Percentiles rank a stretch among this genome's conserved stretches.
Evolutionary conservation across 1,140 invertebrate species (phyloP).

Genomic region (Batillaria attramentaria): DNA sequence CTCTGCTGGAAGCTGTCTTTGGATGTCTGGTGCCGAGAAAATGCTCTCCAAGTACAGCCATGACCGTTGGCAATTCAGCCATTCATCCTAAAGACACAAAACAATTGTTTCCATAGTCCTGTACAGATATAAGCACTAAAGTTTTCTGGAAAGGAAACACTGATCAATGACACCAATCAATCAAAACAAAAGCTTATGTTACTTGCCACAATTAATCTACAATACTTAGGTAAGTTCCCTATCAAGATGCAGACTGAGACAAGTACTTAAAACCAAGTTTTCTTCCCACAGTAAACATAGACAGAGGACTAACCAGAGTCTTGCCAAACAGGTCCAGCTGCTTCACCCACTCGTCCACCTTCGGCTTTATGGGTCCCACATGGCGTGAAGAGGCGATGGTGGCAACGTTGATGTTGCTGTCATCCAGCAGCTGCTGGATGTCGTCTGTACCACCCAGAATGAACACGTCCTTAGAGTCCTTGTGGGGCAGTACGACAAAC

Average conservation of each 20-base stretch:
- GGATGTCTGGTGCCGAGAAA: slow-evolving; percentile 90
- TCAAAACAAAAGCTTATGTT: too few species aligned
- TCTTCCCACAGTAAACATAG: too few species aligned
- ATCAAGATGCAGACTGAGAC: too few species aligned
- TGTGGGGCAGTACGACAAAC: slow-evolving; percentile 70
- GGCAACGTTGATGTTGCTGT: slow-evolving; percentile 87
- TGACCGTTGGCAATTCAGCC: slow-evolving; percentile 86
- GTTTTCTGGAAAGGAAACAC: too few species aligned
- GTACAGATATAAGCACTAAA: too few species aligned
- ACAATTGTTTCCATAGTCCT: too few species aligned
- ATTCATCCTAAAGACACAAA: slow-evolving; percentile 86
- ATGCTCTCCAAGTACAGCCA: slow-evolving; percentile 92
- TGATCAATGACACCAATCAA: too few species aligned
- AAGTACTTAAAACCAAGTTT: too few species aligned
- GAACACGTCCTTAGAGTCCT: slow-evolving; percentile 82
- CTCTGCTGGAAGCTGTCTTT: slow-evolving; percentile 87
- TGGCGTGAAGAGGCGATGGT: slow-evolving; percentile 88
- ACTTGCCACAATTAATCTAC: too few species aligned
- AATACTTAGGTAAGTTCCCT: too few species aligned
- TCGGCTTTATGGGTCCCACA: slow-evolving; percentile 84
- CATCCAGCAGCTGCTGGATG: slow-evolving; percentile 85
- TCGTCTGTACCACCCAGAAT: slow-evolving; percentile 88
- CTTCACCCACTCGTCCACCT: slow-evolving; percentile 85
- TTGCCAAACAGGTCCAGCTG: slow-evolving; percentile 83
- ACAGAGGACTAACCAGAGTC: slow-evolving; percentile 79